Conservation (phyloP, 2,888 invertebrate genomes). For the Hypselothyrea guttata region DNA sequence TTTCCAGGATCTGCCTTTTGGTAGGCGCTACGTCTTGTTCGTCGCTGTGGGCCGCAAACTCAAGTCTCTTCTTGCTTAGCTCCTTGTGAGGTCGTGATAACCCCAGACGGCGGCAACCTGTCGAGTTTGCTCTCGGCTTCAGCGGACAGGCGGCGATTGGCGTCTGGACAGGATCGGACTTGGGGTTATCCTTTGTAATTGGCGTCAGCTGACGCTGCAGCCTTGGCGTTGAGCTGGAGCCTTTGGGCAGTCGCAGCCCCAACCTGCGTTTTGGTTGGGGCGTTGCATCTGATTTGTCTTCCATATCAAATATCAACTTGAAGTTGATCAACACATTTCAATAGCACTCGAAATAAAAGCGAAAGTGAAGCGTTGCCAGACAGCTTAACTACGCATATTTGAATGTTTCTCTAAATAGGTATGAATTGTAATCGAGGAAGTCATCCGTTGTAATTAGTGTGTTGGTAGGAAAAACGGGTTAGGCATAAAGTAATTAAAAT, state of each 20-base stretch:
- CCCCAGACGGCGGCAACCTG: conserved; percentile 58
- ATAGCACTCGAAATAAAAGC: background rate
- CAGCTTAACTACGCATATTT: too few relatives aligned
- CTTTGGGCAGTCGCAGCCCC: conserved; percentile 42
- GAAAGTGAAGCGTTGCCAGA: background rate
- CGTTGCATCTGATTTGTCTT: conserved; percentile 35
- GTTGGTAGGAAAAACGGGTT: too few relatives aligned
- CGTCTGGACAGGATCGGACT: conserved; percentile 14
- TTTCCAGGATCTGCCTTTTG: background rate
- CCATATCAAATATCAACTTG: conserved; percentile 30
- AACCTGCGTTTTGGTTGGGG: conserved; percentile 50
- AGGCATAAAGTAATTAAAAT: too few relatives aligned
- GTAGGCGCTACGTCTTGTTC: background rate
- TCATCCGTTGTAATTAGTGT: too few relatives aligned
- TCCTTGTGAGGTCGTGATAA: conserved; percentile 56
- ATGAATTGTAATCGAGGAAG: too few relatives aligned
- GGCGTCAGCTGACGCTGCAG: conserved; percentile 11
- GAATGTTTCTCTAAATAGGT: too few relatives aligned
- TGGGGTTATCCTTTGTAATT: background rate
- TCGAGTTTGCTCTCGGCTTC: conserved; percentile 44
- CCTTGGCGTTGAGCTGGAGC: conserved; percentile 45
- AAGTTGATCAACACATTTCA: background rate
- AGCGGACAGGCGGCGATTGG: conserved; percentile 28
- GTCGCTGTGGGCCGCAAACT: conserved; percentile 53
- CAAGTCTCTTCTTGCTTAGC: conserved; percentile 62